Conservation (phyloP, 2,888 invertebrate species). For the Euphydryas editha region DNA sequence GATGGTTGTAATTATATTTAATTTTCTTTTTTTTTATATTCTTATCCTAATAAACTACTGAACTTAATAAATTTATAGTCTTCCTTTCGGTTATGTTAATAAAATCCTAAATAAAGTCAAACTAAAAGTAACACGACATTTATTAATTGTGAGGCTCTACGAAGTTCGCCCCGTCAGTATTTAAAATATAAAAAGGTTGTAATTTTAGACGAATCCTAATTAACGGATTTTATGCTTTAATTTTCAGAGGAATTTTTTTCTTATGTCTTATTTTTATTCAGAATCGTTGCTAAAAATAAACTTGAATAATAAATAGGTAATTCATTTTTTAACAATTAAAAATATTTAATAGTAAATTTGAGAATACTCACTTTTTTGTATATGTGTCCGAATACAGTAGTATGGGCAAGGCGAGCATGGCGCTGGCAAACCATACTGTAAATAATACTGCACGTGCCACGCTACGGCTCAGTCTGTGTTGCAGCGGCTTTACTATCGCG, state of each 20-base stretch:
- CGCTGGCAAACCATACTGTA: slow-evolving; percentile 91
- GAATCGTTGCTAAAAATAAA: neutral
- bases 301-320: no score
- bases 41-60: no score
- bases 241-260: neutral
- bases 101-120: no score
- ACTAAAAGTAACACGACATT: no score
- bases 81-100: no score
- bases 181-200: neutral
- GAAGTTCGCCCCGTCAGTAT: no score
- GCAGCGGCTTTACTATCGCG: slow-evolving; percentile 94
- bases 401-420: slow-evolving; percentile 90
- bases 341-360: no score
- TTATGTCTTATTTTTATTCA: neutral
- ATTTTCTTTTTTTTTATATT: no score
- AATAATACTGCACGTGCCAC: slow-evolving; percentile 89
- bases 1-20: no score
- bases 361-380: slow-evolving; percentile 85
- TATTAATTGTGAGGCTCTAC: no score
- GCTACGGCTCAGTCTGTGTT: slow-evolving; percentile 90
- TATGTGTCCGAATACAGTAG: slow-evolving; percentile 91
- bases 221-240: neutral
- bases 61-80: no score
- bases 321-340: no score
- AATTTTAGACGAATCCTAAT: neutral